These are phyloP conservation scores for Sciurus niger DNA, from an alignment of 2,113 vertebrate species.

Conservation along the genomic window DNA sequence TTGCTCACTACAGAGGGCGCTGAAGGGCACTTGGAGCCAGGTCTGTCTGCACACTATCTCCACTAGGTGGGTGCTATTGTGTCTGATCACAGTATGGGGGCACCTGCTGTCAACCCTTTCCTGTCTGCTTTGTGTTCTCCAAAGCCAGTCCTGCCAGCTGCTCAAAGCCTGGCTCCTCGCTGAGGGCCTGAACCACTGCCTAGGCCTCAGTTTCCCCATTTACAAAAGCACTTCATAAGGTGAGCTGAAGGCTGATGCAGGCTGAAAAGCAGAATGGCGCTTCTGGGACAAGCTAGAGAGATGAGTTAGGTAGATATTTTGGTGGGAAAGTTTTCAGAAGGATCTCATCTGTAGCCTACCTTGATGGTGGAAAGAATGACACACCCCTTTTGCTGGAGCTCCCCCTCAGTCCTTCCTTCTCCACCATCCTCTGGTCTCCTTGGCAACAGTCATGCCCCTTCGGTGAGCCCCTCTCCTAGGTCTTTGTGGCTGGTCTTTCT, in stretches of 20 bases:
- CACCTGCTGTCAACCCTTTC: neutral
- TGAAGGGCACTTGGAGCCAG: neutral
- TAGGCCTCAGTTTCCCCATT: neutral
- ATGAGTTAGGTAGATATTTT: neutral
- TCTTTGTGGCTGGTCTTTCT: neutral
- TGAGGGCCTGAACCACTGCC: neutral
- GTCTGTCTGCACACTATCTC: neutral
- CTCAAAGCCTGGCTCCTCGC: neutral
- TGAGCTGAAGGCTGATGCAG: neutral
- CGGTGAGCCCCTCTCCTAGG: neutral
- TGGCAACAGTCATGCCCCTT: conserved; percentile 46
- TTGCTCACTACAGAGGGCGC: neutral
- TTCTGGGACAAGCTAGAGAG: neutral
- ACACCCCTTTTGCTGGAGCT: neutral
- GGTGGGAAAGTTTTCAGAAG: neutral
- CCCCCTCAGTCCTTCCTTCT: neutral
- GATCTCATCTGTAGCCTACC: neutral
- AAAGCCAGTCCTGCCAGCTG: neutral
- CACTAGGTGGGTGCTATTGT: too few relatives aligned
- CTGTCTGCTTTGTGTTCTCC: neutral
- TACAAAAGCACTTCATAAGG: neutral
- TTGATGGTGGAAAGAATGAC: too few relatives aligned
- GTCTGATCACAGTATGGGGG: neutral
- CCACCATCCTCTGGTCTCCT: conserved; percentile 32
- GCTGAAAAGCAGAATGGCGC: neutral